phyloP scores from a whole-genome alignment of 53 echinoderm and acorn worm species.

The Antedon mediterranea region DNA sequence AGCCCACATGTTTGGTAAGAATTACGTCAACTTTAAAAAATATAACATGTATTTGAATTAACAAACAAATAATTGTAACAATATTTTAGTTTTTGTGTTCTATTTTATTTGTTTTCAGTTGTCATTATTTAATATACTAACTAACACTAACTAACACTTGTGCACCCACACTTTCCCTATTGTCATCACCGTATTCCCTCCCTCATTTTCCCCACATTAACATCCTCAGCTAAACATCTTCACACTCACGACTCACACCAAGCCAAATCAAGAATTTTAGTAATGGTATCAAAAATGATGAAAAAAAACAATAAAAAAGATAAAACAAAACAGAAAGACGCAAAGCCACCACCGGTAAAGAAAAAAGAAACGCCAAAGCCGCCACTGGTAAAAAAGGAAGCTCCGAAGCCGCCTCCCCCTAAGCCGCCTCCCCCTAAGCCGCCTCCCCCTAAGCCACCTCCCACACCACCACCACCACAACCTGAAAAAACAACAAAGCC shows the following conservation, averaged over 20 bases:
- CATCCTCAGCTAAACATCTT: not conserved
- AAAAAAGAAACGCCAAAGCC: no score
- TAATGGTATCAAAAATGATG: not conserved
- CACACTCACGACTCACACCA: not conserved
- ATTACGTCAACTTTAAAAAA: no score
- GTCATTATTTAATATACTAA: not conserved
- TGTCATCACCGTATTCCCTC: not conserved
- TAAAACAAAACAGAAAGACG: not conserved
- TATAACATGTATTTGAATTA: no score
- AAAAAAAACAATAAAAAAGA: not conserved
- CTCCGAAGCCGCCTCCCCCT: not conserved
- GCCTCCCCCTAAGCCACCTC: not conserved
- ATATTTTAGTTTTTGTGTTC: no score
- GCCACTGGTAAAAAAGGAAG: not conserved
- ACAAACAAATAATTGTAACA: no score
- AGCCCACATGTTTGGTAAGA: not conserved
- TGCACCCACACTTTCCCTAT: not conserved
- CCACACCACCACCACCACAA: not conserved
- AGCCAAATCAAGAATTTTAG: not conserved
- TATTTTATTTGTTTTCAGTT: no score
- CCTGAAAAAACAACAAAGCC: not conserved
- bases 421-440: not conserved
- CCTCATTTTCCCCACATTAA: not conserved
- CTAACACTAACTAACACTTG: not conserved
- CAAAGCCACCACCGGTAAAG: not conserved